Percentiles rank a stretch among this genome's conserved stretches.
phyloP scores from a whole-genome alignment of 2,888 invertebrate species.

The Spodoptera picta region DNA sequence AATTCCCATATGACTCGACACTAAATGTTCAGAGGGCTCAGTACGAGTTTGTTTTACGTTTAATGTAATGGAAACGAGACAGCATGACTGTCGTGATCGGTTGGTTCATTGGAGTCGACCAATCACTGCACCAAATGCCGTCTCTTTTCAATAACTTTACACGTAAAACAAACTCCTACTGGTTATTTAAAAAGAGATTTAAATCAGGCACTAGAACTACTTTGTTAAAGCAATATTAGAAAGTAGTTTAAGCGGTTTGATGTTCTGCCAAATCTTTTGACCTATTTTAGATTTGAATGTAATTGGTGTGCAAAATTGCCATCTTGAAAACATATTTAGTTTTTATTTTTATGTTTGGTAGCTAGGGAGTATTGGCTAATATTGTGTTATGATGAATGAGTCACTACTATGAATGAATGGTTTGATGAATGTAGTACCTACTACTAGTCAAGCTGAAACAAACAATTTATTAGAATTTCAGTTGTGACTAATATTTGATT shows the following conservation, averaged over 20 bases:
- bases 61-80: too few relatives aligned
- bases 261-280: slow-evolving; percentile 74
- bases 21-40: slow-evolving; percentile 2
- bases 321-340: slow-evolving; percentile 20
- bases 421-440: slow-evolving; percentile 6
- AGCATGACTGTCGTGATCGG: too few relatives aligned
- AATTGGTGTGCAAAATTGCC: slow-evolving; percentile 52
- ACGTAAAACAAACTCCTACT: background rate
- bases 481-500: slow-evolving; percentile 34
- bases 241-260: slow-evolving; percentile 63
- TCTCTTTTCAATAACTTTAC: too few relatives aligned
- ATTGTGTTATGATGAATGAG: slow-evolving; percentile 33
- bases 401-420: slow-evolving; percentile 36
- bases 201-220: slow-evolving; percentile 41
- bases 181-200: slow-evolving; percentile 15
- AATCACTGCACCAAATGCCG: too few relatives aligned
- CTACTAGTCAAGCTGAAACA: slow-evolving; percentile 12
- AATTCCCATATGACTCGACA: slow-evolving; percentile 10
- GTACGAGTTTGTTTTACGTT: too few relatives aligned
- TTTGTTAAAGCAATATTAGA: slow-evolving; percentile 36
- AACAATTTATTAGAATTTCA: slow-evolving; percentile 36
- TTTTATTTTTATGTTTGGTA: slow-evolving; percentile 2
- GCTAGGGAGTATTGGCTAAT: slow-evolving; percentile 3
- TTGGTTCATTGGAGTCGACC: too few relatives aligned
- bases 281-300: slow-evolving; percentile 67